A percentile compares a stretch with the other conserved stretches of the same genome.
Conservation (phyloP, 1,140 invertebrate genomes). For the Drosophila ercepeae region DNA sequence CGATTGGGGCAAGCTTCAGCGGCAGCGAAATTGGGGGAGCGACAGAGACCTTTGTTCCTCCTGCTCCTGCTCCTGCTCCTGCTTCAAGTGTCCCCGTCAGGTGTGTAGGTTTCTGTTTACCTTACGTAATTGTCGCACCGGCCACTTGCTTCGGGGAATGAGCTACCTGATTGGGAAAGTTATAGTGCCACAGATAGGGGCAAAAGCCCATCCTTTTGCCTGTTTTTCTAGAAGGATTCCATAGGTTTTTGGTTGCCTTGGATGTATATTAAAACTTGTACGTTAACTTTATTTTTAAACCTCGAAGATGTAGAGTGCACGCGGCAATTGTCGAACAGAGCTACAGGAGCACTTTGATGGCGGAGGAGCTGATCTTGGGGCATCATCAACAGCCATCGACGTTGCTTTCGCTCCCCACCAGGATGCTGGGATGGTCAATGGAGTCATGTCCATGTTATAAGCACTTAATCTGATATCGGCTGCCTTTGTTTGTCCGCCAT, state of each 20-base stretch:
- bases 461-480: conserved; percentile 73
- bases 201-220: too few relatives aligned
- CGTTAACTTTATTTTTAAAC: not conserved
- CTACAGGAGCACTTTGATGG: conserved; percentile 17
- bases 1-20: conserved; percentile 68
- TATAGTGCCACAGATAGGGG: too few relatives aligned
- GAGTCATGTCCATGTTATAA: conserved; percentile 81
- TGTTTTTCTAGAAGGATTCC: too few relatives aligned
- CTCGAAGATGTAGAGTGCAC: conserved; percentile 18
- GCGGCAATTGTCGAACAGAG: conserved; percentile 56
- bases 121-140: not conserved
- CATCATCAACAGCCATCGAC: conserved; percentile 45
- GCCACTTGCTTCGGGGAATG: not conserved
- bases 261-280: too few relatives aligned
- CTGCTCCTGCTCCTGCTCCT: conserved; percentile 18
- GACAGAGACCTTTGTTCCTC: conserved; percentile 26
- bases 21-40: conserved; percentile 40
- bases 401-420: conserved; percentile 53
- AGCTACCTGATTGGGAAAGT: conserved; percentile 1
- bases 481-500: conserved; percentile 63
- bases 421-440: conserved; percentile 62
- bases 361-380: conserved; percentile 10
- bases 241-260: too few relatives aligned
- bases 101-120: conserved; percentile 21
- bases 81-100: conserved; percentile 36